Evolutionary conservation across 35 echinoderm and acorn worm genomes (phyloP), one percentile per base, ranked within the genome.

Genomic region (Lytechinus pictus): DNA sequence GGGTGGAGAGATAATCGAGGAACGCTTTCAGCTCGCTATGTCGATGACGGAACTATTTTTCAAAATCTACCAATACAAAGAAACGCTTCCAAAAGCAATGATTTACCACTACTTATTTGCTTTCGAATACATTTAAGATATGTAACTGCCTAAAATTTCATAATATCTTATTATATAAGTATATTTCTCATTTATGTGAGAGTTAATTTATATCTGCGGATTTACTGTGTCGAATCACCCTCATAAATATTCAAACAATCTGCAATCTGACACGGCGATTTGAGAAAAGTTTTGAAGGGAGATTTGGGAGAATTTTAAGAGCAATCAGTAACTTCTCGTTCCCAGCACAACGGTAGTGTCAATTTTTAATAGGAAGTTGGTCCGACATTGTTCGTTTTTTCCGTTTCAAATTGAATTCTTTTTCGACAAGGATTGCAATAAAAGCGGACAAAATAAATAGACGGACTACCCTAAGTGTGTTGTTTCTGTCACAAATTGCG

Each of bases 261-360:
- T 93, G 92, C 52, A 93, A 93, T 93, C 92, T 93, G 92, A 93
- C 92, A 93, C 58, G 95, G n/a, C 95, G 95, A 96, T 96, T 96
- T 96, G 95, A 96, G 87, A 89, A 96, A 96, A 96, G 95, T 96
- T 96, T 96, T 16, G 14, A 28, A 54, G 27, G 24, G 33, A n/a
- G 3, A n/a, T 89, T 96, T 96, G 95, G 95, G 95, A 96, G 95
- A 96, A 96, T 96, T 96, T 5, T 12, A 96, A 54, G 6, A 53
- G 24, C 21, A 87, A 95, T 95, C 95, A 54, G 24, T 21, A 79
- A 1, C n/a, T n/a, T 79, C 21, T 79, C 4, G 16, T 79, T 79
- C 66, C 19, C 16, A 79, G 66, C 4, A 8, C 66, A n/a, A 6
- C n/a, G 66, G n/a, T 79, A 24, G 19, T 24, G 66, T 79, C 33